Evolutionary conservation across 1,140 invertebrate species (phyloP).

Genomic region (Lepidurus apus): DNA sequence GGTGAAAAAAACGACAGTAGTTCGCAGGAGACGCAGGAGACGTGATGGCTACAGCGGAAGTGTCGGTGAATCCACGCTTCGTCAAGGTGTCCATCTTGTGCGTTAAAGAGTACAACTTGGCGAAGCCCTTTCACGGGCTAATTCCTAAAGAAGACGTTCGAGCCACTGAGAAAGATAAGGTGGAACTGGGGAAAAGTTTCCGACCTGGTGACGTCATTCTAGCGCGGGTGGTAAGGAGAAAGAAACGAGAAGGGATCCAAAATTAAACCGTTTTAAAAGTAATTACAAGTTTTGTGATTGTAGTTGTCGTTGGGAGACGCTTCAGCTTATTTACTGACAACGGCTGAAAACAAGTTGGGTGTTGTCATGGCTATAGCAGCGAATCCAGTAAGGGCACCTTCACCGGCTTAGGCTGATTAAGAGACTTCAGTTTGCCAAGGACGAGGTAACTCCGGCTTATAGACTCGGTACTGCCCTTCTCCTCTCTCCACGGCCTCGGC

Average conservation of each 20-base stretch:
- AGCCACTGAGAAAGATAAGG: slow-evolving; percentile 75
- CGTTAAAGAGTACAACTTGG: slow-evolving; percentile 68
- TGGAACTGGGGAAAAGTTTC: slow-evolving; percentile 87
- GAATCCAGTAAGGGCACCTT: slow-evolving; percentile 65
- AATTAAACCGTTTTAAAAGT: not conserved
- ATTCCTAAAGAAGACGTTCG: slow-evolving; percentile 81
- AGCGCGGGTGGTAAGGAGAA: slow-evolving; percentile 67
- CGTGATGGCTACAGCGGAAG: slow-evolving; percentile 64
- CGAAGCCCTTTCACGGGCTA: slow-evolving; percentile 68
- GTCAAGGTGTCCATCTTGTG: slow-evolving; percentile 78
- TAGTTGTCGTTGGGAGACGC: slow-evolving; percentile 83
- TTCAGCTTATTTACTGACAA: slow-evolving; percentile 77
- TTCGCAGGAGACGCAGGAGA: slow-evolving; percentile 72
- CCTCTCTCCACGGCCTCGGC: too few species aligned
- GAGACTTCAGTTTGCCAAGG: too few species aligned
- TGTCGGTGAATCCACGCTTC: slow-evolving; percentile 70
- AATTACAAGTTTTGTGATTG: slow-evolving; percentile 23
- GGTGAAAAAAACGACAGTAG: slow-evolving; percentile 61
- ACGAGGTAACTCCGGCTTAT: too few species aligned
- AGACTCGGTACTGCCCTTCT: too few species aligned
- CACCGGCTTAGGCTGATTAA: too few species aligned
- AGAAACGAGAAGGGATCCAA: not conserved
- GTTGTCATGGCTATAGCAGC: slow-evolving; percentile 79
- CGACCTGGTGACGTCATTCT: slow-evolving; percentile 87
- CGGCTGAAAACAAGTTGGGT: slow-evolving; percentile 89